phyloP scores from a whole-genome alignment of 2,797 vertebrate genomes.

The Tenualosa thibaudeaui region DNA sequence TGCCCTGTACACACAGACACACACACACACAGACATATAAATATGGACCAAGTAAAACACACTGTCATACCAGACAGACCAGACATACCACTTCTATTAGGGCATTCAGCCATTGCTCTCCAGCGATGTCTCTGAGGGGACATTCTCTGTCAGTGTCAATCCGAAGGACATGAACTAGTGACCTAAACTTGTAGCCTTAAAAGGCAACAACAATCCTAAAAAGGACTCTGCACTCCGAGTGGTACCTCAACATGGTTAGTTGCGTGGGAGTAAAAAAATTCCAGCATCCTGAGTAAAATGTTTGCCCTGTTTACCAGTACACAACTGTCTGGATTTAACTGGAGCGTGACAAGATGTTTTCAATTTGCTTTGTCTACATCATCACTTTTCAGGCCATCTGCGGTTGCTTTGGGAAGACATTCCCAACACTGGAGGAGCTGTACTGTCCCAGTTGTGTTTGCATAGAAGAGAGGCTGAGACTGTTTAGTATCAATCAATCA shows the following conservation, averaged over 20 bases:
- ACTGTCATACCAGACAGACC: conserved; percentile 22
- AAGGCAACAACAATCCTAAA: background rate
- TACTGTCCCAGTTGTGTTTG: background rate
- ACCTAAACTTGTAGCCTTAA: background rate
- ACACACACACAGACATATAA: conserved; percentile 67
- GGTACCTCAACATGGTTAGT: background rate
- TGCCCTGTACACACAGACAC: conserved; percentile 76
- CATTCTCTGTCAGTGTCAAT: background rate
- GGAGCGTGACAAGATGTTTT: background rate
- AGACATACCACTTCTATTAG: background rate
- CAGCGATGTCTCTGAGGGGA: no score
- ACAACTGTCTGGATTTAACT: background rate
- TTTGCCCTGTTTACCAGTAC: background rate
- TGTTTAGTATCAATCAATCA: background rate
- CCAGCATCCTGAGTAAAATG: background rate
- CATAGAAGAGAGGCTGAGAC: background rate
- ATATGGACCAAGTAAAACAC: background rate
- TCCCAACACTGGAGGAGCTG: background rate
- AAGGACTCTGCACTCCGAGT: background rate
- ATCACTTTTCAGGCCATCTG: background rate
- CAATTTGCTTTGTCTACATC: background rate
- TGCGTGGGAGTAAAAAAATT: background rate
- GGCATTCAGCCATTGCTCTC: background rate
- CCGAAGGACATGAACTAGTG: background rate
- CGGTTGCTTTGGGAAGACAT: background rate